Conservation (phyloP, 1,140 invertebrate species). For the Marisa cornuarietis region DNA sequence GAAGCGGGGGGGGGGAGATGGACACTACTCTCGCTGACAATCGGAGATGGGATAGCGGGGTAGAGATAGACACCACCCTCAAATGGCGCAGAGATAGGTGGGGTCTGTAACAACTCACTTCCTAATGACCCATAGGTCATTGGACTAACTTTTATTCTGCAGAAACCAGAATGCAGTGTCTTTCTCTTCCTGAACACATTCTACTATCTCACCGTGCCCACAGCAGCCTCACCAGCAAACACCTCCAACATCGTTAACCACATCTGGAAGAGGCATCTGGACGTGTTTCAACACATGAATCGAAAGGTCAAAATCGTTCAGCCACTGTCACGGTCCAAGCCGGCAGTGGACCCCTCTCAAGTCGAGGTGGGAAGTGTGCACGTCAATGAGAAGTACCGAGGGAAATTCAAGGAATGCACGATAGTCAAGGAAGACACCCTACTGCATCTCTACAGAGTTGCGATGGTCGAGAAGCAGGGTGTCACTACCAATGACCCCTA, state of each 20-base stretch:
- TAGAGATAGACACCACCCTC: no score
- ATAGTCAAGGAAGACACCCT: neutral
- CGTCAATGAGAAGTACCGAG: slow-evolving; percentile 4
- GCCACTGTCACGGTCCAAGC: neutral
- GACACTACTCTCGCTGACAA: no score
- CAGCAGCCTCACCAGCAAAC: neutral
- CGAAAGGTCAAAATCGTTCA: neutral
- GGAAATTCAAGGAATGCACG: neutral
- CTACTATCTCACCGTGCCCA: neutral
- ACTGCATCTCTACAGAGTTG: neutral
- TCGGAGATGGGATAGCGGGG: no score
- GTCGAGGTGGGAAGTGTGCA: slow-evolving; percentile 9
- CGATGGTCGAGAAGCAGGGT: rapidly evolving
- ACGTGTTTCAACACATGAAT: neutral
- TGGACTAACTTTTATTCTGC: neutral
- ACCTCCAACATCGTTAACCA: neutral
- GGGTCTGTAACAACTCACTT: no score
- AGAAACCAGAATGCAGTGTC: slow-evolving; percentile 2
- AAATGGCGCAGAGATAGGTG: no score
- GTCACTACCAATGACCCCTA: no score
- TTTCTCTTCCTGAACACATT: slow-evolving; percentile 16
- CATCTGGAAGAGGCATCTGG: neutral
- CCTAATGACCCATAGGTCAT: no score
- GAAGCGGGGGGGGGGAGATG: no score
- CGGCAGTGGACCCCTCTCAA: neutral